Evolutionary conservation across 2,888 invertebrate species (phyloP), one percentile per base, ranked within the genome.

Genomic region (Drosophila tanythrix): DNA sequence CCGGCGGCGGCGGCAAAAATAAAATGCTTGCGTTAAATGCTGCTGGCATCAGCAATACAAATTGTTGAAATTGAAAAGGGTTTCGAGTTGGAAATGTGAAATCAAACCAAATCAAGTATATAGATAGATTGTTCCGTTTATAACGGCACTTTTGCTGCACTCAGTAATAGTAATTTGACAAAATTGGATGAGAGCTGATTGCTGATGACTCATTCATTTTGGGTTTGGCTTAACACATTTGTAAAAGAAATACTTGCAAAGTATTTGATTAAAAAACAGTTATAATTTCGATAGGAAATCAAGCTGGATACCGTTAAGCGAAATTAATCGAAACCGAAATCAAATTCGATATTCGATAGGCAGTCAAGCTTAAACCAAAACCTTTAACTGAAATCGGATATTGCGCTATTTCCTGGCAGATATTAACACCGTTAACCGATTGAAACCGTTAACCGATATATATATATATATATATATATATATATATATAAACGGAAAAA

Each of bases 1-100:
- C 66, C 67, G 83, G 76, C 77, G 80, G 64, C 79, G 50, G n/a
- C n/a, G 50, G n/a, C 29, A 48, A 51, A 59, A 60, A 72, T 66
- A 58, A 58, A 57, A 27, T 35, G 36, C 31, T 66, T 48, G 21
- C 29, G 10, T 40, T 40, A 40, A 40, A 21, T 43, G 21, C 15
- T 36, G 63, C 18, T 36, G 63, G 46, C 63, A 46, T 25, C 66
- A 52, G 40, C 51, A 53, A 77, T 63, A 68, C 53, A 66, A 63
- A 74, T 55, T 40, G 46, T 38, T 13, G n/a, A 48, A 70, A 65
- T 59, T 65, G 62, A 60, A 65, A 52, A 57, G 55, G 57, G 57
- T 69, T 56, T 48, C 48, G 25, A 25, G 11, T 11, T 40, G 40
- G n/a, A n/a, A 40, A 21, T 43, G 48, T 43, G 48, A 48, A 48